Conservation (phyloP, 2,113 vertebrate species). For the Hymenochirus boettgeri region DNA sequence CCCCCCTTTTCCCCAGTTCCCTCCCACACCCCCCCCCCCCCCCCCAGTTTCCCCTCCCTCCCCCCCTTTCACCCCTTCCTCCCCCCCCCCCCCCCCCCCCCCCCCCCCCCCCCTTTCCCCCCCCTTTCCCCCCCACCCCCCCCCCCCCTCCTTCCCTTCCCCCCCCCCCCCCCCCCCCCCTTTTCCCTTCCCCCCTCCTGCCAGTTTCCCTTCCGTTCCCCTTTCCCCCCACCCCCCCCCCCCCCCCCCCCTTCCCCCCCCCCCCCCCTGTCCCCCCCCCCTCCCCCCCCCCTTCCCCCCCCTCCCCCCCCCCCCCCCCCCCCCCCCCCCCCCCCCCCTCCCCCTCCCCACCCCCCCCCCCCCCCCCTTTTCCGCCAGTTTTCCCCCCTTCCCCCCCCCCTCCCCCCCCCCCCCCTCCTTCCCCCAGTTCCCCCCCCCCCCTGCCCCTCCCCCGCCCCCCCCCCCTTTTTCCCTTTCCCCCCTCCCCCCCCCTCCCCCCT, state of each 20-base stretch:
- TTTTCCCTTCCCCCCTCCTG: not conserved
- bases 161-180: slow-evolving; percentile 5
- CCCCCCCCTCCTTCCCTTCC: slow-evolving; percentile 33
- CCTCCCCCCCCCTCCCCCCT: not conserved
- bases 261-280: not conserved
- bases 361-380: no score
- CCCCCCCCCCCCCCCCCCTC: no score
- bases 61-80: no score
- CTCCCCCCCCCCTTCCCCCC: not conserved
- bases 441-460: not conserved
- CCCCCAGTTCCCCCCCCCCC: no score
- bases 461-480: not conserved
- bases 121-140: no score
- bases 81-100: slow-evolving; percentile 11
- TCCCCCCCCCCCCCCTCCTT: not conserved
- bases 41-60: no score
- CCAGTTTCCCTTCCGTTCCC: not conserved
- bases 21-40: no score
- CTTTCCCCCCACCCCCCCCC: no score
- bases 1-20: no score
- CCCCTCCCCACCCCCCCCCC: no score
- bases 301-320: no score
- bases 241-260: not conserved
- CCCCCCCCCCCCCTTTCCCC: not conserved
- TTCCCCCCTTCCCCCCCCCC: not conserved